Evolutionary conservation across 2,113 vertebrate species (phyloP).

Genomic region (Corydoras maculifer): DNA sequence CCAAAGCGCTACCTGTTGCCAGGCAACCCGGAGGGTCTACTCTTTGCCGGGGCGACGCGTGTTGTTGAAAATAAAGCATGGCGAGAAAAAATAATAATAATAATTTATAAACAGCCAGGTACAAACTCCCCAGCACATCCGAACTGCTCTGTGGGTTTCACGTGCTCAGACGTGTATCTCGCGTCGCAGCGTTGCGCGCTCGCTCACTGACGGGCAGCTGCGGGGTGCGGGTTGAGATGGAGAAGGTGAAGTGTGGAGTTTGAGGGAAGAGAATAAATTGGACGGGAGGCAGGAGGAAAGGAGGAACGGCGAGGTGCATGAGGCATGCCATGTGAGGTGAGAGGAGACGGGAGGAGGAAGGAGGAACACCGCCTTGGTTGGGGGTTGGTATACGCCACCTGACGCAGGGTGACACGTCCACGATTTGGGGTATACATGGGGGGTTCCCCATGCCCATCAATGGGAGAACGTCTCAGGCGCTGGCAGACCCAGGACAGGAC

Average conservation of each 20-base stretch:
- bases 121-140: not conserved
- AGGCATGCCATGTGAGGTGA: not conserved
- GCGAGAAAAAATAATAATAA: not conserved
- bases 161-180: not conserved
- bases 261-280: constrained; percentile 4
- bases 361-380: no score
- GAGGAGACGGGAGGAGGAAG: not conserved
- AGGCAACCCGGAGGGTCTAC: constrained; percentile 36
- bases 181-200: not conserved
- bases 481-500: no score
- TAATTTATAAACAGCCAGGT: not conserved
- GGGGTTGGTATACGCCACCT: no score
- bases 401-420: no score
- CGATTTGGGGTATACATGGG: no score
- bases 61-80: constrained; percentile 11
- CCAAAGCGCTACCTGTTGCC: constrained; percentile 34
- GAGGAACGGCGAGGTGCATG: no score
- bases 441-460: no score
- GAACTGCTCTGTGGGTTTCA: not conserved
- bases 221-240: not conserved
- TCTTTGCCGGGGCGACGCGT: constrained; percentile 12
- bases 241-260: not conserved
- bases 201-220: not conserved
- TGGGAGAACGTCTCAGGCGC: no score
- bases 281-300: constrained; percentile 1